Conservation (phyloP, 2,797 vertebrate species). For the Oreochromis mossambicus region DNA sequence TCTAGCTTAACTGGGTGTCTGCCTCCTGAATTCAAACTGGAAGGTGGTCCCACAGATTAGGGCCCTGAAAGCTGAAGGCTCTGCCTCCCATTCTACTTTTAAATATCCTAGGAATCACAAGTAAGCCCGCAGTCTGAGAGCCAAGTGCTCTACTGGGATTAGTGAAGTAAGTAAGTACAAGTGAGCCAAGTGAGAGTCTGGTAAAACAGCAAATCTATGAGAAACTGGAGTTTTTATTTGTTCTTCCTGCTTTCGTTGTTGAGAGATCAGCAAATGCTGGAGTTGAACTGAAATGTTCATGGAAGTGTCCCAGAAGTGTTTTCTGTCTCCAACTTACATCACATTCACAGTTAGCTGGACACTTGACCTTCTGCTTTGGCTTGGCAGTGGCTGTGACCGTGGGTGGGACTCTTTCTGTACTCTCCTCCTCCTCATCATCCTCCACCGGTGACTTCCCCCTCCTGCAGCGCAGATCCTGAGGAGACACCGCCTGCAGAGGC, state of each 20-base stretch:
- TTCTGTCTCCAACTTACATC: slow-evolving; percentile 57
- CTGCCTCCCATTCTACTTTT: neutral
- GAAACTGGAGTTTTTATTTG: neutral
- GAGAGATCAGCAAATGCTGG: neutral
- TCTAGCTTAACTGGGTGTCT: neutral
- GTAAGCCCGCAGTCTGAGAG: neutral
- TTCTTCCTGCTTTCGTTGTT: neutral
- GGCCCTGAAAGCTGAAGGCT: neutral
- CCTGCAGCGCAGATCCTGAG: slow-evolving; percentile 77
- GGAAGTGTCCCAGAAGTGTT: neutral
- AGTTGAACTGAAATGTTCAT: neutral
- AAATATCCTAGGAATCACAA: neutral
- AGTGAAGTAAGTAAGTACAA: neutral
- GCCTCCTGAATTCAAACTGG: neutral
- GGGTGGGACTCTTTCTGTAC: neutral
- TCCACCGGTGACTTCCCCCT: slow-evolving; percentile 12
- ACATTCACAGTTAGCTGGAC: slow-evolving; percentile 81
- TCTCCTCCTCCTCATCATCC: slow-evolving; percentile 30
- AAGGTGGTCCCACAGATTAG: neutral
- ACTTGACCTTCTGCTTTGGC: slow-evolving; percentile 53
- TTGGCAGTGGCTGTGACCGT: neutral
- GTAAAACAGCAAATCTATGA: neutral
- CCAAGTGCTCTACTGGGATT: neutral
- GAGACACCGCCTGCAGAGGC: slow-evolving; percentile 74
- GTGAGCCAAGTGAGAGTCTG: neutral